A percentile compares a stretch with the other conserved stretches of the same genome.
Evolutionary conservation across 1,140 invertebrate species (phyloP).

Genomic region (Polyergus mexicanus): DNA sequence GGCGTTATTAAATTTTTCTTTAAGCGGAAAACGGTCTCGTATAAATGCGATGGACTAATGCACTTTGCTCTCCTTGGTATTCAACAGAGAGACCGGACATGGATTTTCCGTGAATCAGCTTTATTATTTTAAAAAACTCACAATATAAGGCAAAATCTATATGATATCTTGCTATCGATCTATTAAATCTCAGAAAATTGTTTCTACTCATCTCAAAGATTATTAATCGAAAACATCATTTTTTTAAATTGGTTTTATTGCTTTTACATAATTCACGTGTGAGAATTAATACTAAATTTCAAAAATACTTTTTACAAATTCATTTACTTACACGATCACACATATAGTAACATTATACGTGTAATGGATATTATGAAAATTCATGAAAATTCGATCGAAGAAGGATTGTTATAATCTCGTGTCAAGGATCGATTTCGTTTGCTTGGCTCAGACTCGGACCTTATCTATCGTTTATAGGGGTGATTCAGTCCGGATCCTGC

Average conservation of each 20-base stretch:
- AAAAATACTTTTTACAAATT: slow-evolving; percentile 8
- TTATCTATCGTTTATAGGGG: slow-evolving; percentile 74
- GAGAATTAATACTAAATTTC: neutral
- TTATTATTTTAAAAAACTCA: slow-evolving; percentile 15
- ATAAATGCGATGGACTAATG: slow-evolving; percentile 60
- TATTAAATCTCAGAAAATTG: neutral
- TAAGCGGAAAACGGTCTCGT: slow-evolving; percentile 52
- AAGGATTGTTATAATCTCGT: neutral
- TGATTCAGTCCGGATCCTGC: slow-evolving; percentile 74
- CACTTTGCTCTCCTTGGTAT: slow-evolving; percentile 43
- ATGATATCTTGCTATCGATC: neutral
- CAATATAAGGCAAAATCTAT: neutral
- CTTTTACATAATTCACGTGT: neutral
- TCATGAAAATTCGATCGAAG: neutral
- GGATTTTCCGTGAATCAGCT: slow-evolving; percentile 5
- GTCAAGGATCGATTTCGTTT: slow-evolving; percentile 61
- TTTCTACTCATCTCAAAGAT: neutral
- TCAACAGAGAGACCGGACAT: slow-evolving; percentile 50
- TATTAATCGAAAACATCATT: neutral
- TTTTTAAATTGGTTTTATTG: neutral
- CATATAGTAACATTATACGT: no score
- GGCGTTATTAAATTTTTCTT: slow-evolving; percentile 64
- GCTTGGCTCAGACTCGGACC: slow-evolving; percentile 47
- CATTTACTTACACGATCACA: neutral
- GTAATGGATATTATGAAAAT: slow-evolving; percentile 24